Conservation (phyloP, 2,888 invertebrate genomes). For the Oscheius sp. region DNA sequence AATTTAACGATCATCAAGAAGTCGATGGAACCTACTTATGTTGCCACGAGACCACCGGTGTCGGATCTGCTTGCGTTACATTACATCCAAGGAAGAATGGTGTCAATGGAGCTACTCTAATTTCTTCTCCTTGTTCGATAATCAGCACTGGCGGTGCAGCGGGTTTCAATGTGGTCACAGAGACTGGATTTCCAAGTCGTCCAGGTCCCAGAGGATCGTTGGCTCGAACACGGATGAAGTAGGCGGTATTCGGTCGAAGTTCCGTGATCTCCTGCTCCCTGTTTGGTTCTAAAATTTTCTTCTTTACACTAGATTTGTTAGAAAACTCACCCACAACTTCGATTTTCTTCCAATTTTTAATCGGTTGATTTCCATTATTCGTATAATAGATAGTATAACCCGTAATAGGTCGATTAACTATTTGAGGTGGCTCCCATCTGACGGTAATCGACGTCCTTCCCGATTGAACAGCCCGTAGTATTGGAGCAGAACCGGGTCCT, state of each 20-base stretch:
- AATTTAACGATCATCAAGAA: background rate
- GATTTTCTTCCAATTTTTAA: slow-evolving; percentile 65
- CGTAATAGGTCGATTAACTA: slow-evolving; percentile 67
- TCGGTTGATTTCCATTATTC: slow-evolving; percentile 62
- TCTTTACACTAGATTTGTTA: background rate
- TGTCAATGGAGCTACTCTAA: slow-evolving; percentile 60
- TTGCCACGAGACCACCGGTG: slow-evolving; percentile 60
- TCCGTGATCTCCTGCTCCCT: slow-evolving; percentile 57
- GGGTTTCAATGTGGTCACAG: slow-evolving; percentile 58
- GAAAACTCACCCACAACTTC: slow-evolving; percentile 51
- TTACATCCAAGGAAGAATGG: slow-evolving; percentile 66
- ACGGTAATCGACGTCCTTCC: slow-evolving; percentile 54
- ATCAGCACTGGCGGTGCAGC: slow-evolving; percentile 64
- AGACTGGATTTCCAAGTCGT: slow-evolving; percentile 59
- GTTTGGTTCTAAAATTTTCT: slow-evolving; percentile 53
- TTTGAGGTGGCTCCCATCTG: slow-evolving; percentile 65
- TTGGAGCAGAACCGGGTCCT: slow-evolving; percentile 65
- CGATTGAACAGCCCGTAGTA: slow-evolving; percentile 56
- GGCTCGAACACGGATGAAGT: slow-evolving; percentile 65
- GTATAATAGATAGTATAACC: slow-evolving; percentile 69
- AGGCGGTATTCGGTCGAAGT: slow-evolving; percentile 62
- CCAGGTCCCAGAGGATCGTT: slow-evolving; percentile 67
- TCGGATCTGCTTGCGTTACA: slow-evolving; percentile 66
- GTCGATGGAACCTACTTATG: slow-evolving; percentile 47
- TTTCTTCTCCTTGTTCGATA: slow-evolving; percentile 66